These are phyloP conservation scores for Coecobrya sp. DNA, from an alignment of 2,888 invertebrate species.

Conservation along the genomic window DNA sequence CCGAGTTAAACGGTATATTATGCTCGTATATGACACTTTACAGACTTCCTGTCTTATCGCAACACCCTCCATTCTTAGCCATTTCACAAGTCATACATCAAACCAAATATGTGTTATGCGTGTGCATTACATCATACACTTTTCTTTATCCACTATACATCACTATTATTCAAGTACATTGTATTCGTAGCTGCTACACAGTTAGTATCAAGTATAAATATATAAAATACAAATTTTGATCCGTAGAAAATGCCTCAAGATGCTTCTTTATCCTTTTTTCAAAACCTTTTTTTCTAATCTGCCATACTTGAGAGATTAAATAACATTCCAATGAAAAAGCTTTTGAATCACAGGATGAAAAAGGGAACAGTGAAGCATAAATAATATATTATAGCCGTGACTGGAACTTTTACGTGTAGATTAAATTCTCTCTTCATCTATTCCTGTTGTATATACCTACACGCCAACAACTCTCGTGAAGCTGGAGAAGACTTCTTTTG, in stretches of 20 bases:
- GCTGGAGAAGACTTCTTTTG: constrained; percentile 32
- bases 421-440: constrained; percentile 56
- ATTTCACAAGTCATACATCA: constrained; percentile 76
- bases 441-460: constrained; percentile 5
- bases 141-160: background rate
- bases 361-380: constrained; percentile 74
- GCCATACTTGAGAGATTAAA: constrained; percentile 74
- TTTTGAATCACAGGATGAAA: constrained; percentile 68
- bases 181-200: background rate
- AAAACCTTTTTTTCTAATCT: constrained; percentile 76
- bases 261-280: constrained; percentile 66
- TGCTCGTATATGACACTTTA: constrained; percentile 62
- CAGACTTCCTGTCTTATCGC: constrained; percentile 80
- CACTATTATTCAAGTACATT: constrained; percentile 6
- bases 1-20: constrained; percentile 20
- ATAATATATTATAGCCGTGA: constrained; percentile 75
- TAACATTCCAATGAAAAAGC: constrained; percentile 79
- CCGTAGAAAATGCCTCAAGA: constrained; percentile 64
- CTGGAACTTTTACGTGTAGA: constrained; percentile 65
- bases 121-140: background rate
- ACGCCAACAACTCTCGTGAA: background rate
- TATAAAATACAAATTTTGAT: constrained; percentile 31
- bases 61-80: constrained; percentile 67
- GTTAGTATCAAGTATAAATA: constrained; percentile 39
- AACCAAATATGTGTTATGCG: constrained; percentile 50